phyloP scores from a whole-genome alignment of 1,140 invertebrate species.

The Nephotettix cincticeps region DNA sequence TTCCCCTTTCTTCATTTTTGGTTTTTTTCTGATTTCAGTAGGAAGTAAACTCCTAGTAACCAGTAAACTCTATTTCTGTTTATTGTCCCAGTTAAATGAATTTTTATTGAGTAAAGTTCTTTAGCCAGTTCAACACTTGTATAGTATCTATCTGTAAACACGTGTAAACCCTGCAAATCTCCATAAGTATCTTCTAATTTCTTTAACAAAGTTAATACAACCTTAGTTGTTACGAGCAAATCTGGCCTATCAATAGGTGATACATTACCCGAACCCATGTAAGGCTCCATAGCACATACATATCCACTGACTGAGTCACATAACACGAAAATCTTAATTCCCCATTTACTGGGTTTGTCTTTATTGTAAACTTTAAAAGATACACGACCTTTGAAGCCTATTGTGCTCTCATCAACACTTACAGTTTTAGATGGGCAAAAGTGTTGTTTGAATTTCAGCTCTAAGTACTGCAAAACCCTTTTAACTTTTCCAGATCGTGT shows the following conservation, averaged over 20 bases:
- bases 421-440: not conserved
- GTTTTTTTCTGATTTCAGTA: no score
- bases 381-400: slow-evolving; percentile 18
- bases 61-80: no score
- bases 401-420: slow-evolving; percentile 21
- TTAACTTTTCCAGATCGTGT: not conserved
- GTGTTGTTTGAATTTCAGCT: not conserved
- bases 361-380: slow-evolving; percentile 26
- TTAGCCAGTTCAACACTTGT: no score
- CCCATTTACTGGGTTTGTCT: slow-evolving; percentile 23
- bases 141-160: slow-evolving; percentile 15
- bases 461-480: not conserved
- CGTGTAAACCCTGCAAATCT: not conserved
- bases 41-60: no score
- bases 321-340: not conserved
- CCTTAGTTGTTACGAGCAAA: not conserved
- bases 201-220: not conserved
- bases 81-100: no score
- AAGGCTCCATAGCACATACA: not conserved
- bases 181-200: not conserved
- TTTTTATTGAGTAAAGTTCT: no score
- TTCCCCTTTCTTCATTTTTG: no score
- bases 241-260: not conserved
- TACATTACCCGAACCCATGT: not conserved
- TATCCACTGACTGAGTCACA: slow-evolving; percentile 12